Evolutionary conservation across 2,888 invertebrate species (phyloP).

Genomic region (Aphidoletes aphidimyza): DNA sequence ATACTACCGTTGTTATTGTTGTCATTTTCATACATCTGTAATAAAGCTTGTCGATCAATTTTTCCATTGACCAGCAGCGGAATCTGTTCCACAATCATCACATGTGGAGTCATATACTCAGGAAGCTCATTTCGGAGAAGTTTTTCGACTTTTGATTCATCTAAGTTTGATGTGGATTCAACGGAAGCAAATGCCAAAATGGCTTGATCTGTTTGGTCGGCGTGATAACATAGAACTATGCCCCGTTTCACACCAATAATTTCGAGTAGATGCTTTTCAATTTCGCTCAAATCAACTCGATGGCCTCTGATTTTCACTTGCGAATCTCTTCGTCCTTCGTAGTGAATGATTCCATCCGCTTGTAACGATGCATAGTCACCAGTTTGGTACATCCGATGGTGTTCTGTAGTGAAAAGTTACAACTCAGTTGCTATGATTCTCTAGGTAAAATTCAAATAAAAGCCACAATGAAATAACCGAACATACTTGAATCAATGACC

Average conservation of each 20-base stretch:
- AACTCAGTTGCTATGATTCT: too few species aligned
- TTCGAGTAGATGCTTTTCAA: slow-evolving; percentile 78
- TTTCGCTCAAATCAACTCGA: slow-evolving; percentile 84
- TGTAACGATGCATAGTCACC: slow-evolving; percentile 84
- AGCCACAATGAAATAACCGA: too few species aligned
- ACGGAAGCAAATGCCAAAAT: slow-evolving; percentile 76
- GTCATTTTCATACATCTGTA: slow-evolving; percentile 80
- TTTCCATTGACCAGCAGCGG: slow-evolving; percentile 88
- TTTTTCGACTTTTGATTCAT: slow-evolving; percentile 73
- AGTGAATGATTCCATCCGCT: slow-evolving; percentile 74
- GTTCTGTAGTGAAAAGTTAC: too few species aligned
- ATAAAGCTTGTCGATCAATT: slow-evolving; percentile 80
- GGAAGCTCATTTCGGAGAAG: slow-evolving; percentile 74
- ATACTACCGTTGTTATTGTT: slow-evolving; percentile 76
- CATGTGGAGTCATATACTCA: slow-evolving; percentile 84
- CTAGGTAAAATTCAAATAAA: too few species aligned
- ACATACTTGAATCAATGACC: slow-evolving; percentile 72
- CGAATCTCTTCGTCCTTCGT: slow-evolving; percentile 86
- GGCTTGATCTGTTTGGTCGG: slow-evolving; percentile 78
- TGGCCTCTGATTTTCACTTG: slow-evolving; percentile 89
- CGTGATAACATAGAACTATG: slow-evolving; percentile 82
- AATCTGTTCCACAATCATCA: slow-evolving; percentile 77
- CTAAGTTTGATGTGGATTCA: slow-evolving; percentile 58
- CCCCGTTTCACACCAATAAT: slow-evolving; percentile 78
- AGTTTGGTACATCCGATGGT: slow-evolving; percentile 80